Base-by-base conservation (phyloP, 1,140 invertebrate genomes). In the Drosophila tristis region DNA sequence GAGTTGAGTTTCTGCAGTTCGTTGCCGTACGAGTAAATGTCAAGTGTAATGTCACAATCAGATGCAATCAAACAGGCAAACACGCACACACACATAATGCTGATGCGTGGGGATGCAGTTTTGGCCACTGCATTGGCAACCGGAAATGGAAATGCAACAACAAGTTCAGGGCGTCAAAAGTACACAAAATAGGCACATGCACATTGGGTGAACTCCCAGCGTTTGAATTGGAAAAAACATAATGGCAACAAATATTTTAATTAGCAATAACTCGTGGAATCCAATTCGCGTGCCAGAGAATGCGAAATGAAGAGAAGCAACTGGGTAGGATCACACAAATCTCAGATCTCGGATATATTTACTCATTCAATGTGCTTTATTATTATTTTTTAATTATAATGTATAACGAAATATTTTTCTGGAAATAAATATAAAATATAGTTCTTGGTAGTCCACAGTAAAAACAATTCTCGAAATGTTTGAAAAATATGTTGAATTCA, bases 11-110 rank as follows among this genome's bases (percentile, higher is more conserved):
- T 50, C 62, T 59, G 63, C 78, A 63, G 64, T 81, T 77, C 49
- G 78, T 68, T 57, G 81, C 78, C 82, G 82, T 39, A 5, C 11
- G 35, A 39, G 35, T 86, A 91, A 90, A 91, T 91, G 90, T 91
- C 90, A 91, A 91, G 90, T 91, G 90, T 91, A 91, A 91, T 91
- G 90, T 91, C 90, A 91, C 85, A 90, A 91, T 82, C 78, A 90
- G 81, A 72, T 79, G 76, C 78, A 86, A 86, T 82, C 78, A 90
- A 90, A 82, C 80, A 90, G 66, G 84, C 75, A 87, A 82, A 89
- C 82, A 87, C 63, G 75, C 61, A 54, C 73, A 66, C 42, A 61
- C 53, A 35, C 49, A 42, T 57, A 57, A 63, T 65, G 48, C 39
- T 53, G 54, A 60, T 77, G 67, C 67, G 62, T 62, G 63, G 51